Base-by-base conservation (phyloP, 2,888 invertebrate genomes). In the Aspidiotus destructor region DNA sequence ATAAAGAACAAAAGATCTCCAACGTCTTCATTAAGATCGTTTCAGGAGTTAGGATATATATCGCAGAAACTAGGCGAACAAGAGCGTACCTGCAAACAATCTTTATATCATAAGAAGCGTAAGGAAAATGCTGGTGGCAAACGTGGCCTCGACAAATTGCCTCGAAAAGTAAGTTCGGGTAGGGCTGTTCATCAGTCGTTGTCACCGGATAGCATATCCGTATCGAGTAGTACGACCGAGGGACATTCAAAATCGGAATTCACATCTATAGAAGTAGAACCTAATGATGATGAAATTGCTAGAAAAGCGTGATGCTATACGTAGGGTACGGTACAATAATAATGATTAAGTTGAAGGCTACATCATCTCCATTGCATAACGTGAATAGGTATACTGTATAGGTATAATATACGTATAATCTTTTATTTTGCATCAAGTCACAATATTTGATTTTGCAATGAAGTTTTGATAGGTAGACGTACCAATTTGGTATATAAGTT, bases 141-240 rank as follows among this genome's bases (percentile, higher is more conserved):
- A 10, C n/a, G 62, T 15, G 28, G 28, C 28, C 28, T 28, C 28
- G 28, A 28, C 28, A 28, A 28, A 28, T 28, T 28, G 5, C 63
- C 41, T 16, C 28, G 1, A 48, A 48, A 6, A 48, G 48, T n/a
- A n/a, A 28, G 58, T 13, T 58, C 58, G 17, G 40, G 58, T 8
- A 28, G 13, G 40, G 6, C 28, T 8, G 40, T 13, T 40, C 55
- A 69, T 28, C 61, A 62, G 15, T 69, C 69, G 40, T 17, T 69
- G 41, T 69, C 69, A n/a, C 69, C 69, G 28, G 69, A 69, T 16
- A 69, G 69, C 44, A 7, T 62, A 7, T 62, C 62, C n/a, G 53
- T 69, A 28, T 69, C 69, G 16, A 69, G 69, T 48, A 69, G 41
- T 40, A 62, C 69, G 40, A 69, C 69, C 15, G 69, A 69, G 44